Percentiles rank a stretch among this genome's conserved stretches.
These are phyloP conservation scores for Saccopteryx bilineata DNA, from an alignment of 2,113 vertebrate genomes.

Conservation along the genomic window DNA sequence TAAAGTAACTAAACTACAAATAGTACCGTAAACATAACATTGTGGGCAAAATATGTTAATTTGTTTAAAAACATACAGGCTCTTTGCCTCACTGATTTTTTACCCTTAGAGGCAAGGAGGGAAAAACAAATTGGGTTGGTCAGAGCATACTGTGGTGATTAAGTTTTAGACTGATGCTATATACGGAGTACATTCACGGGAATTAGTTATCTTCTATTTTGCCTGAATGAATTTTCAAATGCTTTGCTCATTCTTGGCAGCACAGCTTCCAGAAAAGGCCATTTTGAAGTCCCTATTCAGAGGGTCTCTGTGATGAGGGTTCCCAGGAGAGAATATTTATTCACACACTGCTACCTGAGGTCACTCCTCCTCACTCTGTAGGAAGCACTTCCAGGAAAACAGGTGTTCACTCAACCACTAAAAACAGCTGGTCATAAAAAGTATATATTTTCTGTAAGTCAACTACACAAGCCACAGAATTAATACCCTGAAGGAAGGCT, in stretches of 20 bases:
- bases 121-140: background rate
- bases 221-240: conserved; percentile 6
- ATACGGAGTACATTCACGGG: background rate
- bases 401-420: background rate
- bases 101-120: background rate
- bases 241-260: conserved; percentile 46
- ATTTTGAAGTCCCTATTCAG: background rate
- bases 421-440: background rate
- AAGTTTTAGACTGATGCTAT: background rate
- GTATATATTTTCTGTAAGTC: background rate
- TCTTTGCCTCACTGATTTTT: background rate
- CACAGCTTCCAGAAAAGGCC: conserved; percentile 25
- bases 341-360: background rate
- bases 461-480: background rate
- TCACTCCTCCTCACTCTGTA: background rate
- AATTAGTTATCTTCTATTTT: conserved; percentile 42
- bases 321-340: conserved; percentile 19
- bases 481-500: background rate
- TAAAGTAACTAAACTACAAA: background rate
- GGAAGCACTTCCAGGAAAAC: background rate
- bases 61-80: conserved; percentile 42
- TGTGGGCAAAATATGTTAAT: background rate
- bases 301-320: background rate
- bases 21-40: background rate
- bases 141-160: background rate